Evolutionary conservation across 2,888 invertebrate species (phyloP).

Genomic region (Clusia tigrina): DNA sequence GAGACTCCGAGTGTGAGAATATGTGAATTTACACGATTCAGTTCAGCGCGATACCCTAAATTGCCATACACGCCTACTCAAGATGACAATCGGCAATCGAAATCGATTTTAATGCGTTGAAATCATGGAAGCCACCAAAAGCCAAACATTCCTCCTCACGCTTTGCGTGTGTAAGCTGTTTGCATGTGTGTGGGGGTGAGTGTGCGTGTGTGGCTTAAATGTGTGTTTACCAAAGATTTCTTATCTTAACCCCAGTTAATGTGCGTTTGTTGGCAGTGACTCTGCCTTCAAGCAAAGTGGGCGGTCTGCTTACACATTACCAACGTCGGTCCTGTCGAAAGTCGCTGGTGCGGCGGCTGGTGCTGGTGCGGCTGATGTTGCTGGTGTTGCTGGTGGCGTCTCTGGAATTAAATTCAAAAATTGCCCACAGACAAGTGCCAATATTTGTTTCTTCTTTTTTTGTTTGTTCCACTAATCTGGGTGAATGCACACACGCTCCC

Average conservation of each 20-base stretch:
- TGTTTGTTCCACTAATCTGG: not conserved
- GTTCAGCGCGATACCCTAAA: too few relatives aligned
- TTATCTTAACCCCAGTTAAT: not conserved
- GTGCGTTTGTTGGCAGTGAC: not conserved
- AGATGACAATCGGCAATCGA: conserved; percentile 3
- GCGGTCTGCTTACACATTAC: not conserved
- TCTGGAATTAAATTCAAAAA: not conserved
- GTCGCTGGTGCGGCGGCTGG: too few relatives aligned
- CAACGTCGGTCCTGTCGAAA: too few relatives aligned
- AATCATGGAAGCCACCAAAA: not conserved
- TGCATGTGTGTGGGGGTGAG: too few relatives aligned
- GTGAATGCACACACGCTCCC: not conserved
- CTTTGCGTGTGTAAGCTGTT: not conserved
- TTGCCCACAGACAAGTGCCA: conserved; percentile 3
- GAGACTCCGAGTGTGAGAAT: too few relatives aligned
- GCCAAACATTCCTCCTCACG: not conserved
- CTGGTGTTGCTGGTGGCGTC: too few relatives aligned
- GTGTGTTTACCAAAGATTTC: conserved; percentile 3
- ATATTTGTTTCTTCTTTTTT: conserved; percentile 1
- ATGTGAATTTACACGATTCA: too few relatives aligned
- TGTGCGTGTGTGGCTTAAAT: too few relatives aligned
- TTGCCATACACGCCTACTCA: not conserved
- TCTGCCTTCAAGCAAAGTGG: not conserved
- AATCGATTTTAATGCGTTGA: conserved; percentile 11
- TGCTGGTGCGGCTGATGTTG: too few relatives aligned